A percentile compares a stretch with the other conserved stretches of the same genome.
Evolutionary conservation across 2,113 vertebrate species (phyloP).

Genomic region (Vidua macroura): DNA sequence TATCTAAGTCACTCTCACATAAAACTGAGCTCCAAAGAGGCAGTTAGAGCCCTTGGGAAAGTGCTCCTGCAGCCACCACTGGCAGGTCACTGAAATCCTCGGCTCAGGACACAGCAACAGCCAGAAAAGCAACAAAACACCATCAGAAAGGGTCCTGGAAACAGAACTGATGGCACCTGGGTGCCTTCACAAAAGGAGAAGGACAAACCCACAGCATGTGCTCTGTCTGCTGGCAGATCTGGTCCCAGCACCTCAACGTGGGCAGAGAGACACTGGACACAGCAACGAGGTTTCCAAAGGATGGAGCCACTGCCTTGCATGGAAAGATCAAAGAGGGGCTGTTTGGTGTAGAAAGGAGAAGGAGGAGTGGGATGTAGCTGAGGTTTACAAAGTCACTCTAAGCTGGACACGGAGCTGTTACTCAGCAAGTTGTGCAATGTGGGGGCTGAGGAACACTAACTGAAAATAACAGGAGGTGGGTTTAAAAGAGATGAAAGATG

Average conservation of each 20-base stretch:
- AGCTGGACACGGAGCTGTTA: not conserved
- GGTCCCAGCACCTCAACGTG: rapidly evolving
- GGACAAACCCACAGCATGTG: not conserved
- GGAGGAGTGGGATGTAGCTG: not conserved
- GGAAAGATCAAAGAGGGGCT: not conserved
- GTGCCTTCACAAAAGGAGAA: rapidly evolving
- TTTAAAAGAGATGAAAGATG: not conserved
- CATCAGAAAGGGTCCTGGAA: not conserved
- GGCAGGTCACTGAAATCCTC: not conserved
- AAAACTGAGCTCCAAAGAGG: not conserved
- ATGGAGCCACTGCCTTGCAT: not conserved
- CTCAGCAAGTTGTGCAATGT: not conserved
- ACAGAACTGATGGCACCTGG: not conserved
- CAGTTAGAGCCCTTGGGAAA: not conserved
- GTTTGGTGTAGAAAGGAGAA: not conserved
- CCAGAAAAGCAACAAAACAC: not conserved
- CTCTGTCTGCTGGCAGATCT: not conserved
- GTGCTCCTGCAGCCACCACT: not conserved
- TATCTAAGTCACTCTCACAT: rapidly evolving
- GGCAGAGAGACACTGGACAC: not conserved
- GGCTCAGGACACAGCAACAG: not conserved
- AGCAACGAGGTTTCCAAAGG: not conserved
- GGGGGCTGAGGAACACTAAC: not conserved
- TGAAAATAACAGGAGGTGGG: not conserved
- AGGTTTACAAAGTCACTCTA: not conserved